A percentile compares a stretch with the other conserved stretches of the same genome.
Conservation (phyloP, 2,113 vertebrate genomes). For the Formicarius rufipectus region DNA sequence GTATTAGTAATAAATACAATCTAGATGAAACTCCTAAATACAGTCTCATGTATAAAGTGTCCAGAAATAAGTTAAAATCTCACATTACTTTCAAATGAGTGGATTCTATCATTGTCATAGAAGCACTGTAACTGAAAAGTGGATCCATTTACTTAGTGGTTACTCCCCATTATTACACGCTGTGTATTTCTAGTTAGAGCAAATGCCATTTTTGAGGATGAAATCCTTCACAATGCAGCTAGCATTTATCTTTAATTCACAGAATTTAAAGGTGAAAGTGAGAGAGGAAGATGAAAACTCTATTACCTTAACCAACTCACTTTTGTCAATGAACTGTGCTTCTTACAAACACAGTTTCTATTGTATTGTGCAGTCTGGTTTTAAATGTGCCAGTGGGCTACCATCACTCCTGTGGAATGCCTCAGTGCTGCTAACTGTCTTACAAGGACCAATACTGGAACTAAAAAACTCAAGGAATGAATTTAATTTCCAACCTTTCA, state of each 20-base stretch:
- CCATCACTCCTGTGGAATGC: neutral
- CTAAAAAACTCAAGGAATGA: neutral
- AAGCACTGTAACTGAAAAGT: neutral
- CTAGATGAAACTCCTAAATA: neutral
- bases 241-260: neutral
- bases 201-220: neutral
- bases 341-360: neutral
- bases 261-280: neutral
- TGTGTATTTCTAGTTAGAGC: neutral
- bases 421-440: neutral
- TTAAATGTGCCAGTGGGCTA: neutral
- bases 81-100: neutral
- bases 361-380: neutral
- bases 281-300: neutral
- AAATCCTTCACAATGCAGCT: neutral
- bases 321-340: neutral
- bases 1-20: too few relatives aligned
- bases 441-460: neutral
- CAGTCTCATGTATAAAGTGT: neutral
- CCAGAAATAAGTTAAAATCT: neutral
- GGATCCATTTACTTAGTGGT: neutral
- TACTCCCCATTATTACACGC: neutral
- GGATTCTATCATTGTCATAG: neutral
- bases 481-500: neutral
- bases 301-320: neutral